These are phyloP conservation scores for Ferdinandea cuprea DNA, from an alignment of 2,888 invertebrate genomes.

Conservation along the genomic window DNA sequence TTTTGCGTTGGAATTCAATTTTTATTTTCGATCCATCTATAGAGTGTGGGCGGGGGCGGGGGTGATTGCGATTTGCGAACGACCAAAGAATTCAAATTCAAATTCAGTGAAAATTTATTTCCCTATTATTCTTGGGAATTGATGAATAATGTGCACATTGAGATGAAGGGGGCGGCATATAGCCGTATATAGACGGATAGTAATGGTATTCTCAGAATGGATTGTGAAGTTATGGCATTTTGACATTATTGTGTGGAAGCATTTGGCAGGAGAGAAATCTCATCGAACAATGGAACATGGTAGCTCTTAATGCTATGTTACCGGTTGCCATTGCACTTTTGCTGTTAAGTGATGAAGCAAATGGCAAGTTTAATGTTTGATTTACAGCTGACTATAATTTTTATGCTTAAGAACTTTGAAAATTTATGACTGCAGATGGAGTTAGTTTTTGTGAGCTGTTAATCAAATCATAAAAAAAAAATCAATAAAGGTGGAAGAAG, in stretches of 20 bases:
- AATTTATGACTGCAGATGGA: slow-evolving; percentile 28
- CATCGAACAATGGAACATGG: slow-evolving; percentile 25
- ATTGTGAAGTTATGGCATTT: slow-evolving; percentile 66
- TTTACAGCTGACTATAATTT: slow-evolving; percentile 42
- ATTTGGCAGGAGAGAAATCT: slow-evolving; percentile 35
- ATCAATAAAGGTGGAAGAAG: background rate
- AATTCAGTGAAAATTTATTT: slow-evolving; percentile 68
- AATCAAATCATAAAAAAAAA: slow-evolving; percentile 5
- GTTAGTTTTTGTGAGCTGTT: background rate
- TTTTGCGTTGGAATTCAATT: slow-evolving; percentile 61
- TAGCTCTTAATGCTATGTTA: slow-evolving; percentile 52
- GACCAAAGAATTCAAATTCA: slow-evolving; percentile 55
- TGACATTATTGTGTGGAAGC: slow-evolving; percentile 59
- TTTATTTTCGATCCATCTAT: slow-evolving; percentile 55
- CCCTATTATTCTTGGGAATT: slow-evolving; percentile 67
- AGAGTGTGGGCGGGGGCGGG: background rate
- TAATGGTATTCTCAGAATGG: slow-evolving; percentile 63
- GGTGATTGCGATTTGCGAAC: slow-evolving; percentile 8
- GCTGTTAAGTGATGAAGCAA: background rate
- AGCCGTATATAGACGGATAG: slow-evolving; percentile 22
- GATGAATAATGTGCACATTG: slow-evolving; percentile 58
- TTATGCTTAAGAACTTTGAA: slow-evolving; percentile 50
- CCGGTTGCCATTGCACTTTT: slow-evolving; percentile 35
- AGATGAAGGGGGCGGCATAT: slow-evolving; percentile 3
- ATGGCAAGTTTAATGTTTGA: slow-evolving; percentile 39